Base-by-base conservation (phyloP, 2,113 vertebrate genomes). In the Solenodon paradoxus region DNA sequence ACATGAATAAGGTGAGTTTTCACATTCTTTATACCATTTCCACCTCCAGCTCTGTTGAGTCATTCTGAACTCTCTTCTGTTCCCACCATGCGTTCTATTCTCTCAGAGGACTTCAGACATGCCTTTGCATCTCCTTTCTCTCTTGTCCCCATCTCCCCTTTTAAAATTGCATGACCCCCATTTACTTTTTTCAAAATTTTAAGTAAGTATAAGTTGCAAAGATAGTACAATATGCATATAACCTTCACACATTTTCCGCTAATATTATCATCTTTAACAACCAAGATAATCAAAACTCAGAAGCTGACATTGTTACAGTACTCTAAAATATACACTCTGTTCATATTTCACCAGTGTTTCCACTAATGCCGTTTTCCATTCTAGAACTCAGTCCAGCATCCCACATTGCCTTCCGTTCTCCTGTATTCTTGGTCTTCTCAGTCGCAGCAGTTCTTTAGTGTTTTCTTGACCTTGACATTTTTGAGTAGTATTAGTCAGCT, bases 121-220 rank as follows among this genome's bases (percentile, higher is more conserved):
- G n/a, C 28, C 47, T 28, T 42, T 59, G n/a, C n/a, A n/a, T n/a
- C 20, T 12, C 3, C 61, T 32, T 71, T n/a, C 11, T 77, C 22
- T 53, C 32, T 64, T 13, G 9, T 53, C 11, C 28, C 5, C 17
- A 3, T 57, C 19, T 77, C 12, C 53, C 45, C 49, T n/a, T 84
- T 74, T 69, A 80, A n/a, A n/a, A 40, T 24, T 51, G 10, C 38
- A 59, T 53, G 24, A 38, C 57, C 45, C 10, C 26, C 47, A 40
- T 7, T 89, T n/a, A 51, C 15, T 78, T 85, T 49, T 81, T 85
- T 86, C 35, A 71, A 30, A 20, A 78, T 64, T 82, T 81, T 82
- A 63, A 66, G 53, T 81, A 80, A 86, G 28, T 89, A 88, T 45
- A 79, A 90, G 38, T 77, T 85, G 24, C 35, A 94, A 40, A 93